Evolutionary conservation across 2,888 invertebrate species (phyloP).

Genomic region (Horisme vitalbata): DNA sequence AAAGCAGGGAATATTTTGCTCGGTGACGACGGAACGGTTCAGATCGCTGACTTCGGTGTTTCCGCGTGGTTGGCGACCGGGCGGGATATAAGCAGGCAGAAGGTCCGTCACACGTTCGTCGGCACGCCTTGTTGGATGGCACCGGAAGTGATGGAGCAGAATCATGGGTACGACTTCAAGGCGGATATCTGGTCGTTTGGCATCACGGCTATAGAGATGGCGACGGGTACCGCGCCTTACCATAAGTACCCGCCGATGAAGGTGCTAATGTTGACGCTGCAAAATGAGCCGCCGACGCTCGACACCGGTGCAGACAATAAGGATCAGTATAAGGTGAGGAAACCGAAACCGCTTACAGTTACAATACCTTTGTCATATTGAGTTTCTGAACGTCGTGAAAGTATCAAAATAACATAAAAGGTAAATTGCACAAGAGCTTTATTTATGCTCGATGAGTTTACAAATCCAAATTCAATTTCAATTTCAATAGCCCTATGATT

Average conservation of each 20-base stretch:
- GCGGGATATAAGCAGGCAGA: constrained; percentile 96
- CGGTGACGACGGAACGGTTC: constrained; percentile 98
- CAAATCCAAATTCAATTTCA: too few relatives aligned
- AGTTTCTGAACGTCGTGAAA: too few relatives aligned
- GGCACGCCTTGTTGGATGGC: constrained; percentile 99
- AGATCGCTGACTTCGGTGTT: constrained; percentile 99
- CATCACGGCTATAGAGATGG: constrained; percentile 99
- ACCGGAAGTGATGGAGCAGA: constrained; percentile 99
- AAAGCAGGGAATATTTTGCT: constrained; percentile 90
- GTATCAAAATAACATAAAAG: too few relatives aligned
- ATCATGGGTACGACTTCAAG: constrained; percentile 99
- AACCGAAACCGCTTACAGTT: too few relatives aligned
- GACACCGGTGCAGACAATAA: constrained; percentile 98
- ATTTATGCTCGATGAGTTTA: too few relatives aligned
- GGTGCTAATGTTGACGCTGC: constrained; percentile 98
- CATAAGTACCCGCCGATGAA: constrained; percentile 99
- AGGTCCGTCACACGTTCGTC: constrained; percentile 99
- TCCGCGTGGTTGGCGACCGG: constrained; percentile 99
- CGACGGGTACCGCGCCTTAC: constrained; percentile 99
- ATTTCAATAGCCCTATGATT: too few relatives aligned
- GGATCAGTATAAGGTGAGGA: constrained; percentile 93
- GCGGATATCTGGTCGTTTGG: constrained; percentile 93
- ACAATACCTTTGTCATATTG: too few relatives aligned
- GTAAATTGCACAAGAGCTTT: too few relatives aligned
- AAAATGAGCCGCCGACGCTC: constrained; percentile 98